These are phyloP conservation scores for Habropoda laboriosa DNA, from an alignment of 1,140 invertebrate genomes.

Conservation along the genomic window DNA sequence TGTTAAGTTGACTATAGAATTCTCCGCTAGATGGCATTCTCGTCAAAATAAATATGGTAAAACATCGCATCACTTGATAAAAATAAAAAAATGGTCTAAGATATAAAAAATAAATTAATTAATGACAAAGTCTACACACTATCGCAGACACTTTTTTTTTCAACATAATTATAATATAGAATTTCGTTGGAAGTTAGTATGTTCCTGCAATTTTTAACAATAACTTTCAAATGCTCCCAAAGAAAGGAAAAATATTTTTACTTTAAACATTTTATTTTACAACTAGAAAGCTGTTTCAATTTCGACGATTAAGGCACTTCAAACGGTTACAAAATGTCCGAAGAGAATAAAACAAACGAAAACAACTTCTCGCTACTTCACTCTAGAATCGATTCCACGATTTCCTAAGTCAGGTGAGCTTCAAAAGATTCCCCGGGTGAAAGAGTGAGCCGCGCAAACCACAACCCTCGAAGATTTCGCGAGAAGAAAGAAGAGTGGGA, in stretches of 20 bases:
- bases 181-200: too few species aligned
- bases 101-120: background rate
- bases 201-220: too few species aligned
- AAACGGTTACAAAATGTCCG: background rate
- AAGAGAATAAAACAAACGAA: background rate
- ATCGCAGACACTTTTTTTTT: too few species aligned
- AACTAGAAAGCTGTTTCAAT: background rate
- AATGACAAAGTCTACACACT: too few species aligned
- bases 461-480: constrained; percentile 45
- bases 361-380: background rate
- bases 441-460: background rate
- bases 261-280: background rate
- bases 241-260: background rate
- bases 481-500: constrained; percentile 19
- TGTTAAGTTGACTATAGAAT: background rate
- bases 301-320: background rate
- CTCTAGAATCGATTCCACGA: background rate
- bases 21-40: background rate
- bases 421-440: constrained; percentile 2
- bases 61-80: too few species aligned
- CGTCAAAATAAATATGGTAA: background rate
- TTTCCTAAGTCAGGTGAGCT: background rate
- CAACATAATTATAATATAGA: too few species aligned
- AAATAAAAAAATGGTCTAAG: background rate
- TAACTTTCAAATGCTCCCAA: too few species aligned